Evolutionary conservation across 2,797 vertebrate species (phyloP).

Genomic region (Pseudocheirus occidentalis): DNA sequence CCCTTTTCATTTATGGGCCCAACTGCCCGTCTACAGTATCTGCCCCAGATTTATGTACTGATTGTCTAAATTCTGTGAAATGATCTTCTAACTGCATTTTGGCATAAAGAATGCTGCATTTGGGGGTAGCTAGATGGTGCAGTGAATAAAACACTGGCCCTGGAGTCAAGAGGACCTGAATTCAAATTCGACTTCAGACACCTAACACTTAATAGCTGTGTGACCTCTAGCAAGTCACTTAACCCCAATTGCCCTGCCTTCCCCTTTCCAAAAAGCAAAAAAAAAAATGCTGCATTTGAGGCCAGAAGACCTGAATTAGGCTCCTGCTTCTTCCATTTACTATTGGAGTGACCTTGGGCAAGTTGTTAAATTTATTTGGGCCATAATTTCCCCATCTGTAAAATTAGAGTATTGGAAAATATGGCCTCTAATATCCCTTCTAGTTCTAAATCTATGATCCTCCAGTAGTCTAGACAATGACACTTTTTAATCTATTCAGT

Average conservation of each 20-base stretch:
- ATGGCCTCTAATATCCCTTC: background rate
- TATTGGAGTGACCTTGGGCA: background rate
- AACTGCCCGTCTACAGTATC: background rate
- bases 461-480: background rate
- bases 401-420: background rate
- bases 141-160: too few species aligned
- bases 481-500: background rate
- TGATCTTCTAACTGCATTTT: background rate
- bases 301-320: too few species aligned
- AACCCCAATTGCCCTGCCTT: too few species aligned
- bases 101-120: too few species aligned
- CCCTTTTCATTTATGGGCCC: background rate
- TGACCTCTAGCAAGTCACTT: too few species aligned
- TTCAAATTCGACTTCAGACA: too few species aligned
- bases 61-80: background rate
- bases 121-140: too few species aligned
- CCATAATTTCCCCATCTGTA: background rate
- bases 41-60: background rate
- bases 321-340: background rate
- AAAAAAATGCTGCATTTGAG: too few species aligned
- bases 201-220: too few species aligned
- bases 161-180: too few species aligned
- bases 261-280: too few species aligned
- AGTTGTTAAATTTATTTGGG: background rate
- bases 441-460: background rate